A percentile compares a stretch with the other conserved stretches of the same genome.
phyloP scores from a whole-genome alignment of 2,113 vertebrate genomes.

The Strix aluco region DNA sequence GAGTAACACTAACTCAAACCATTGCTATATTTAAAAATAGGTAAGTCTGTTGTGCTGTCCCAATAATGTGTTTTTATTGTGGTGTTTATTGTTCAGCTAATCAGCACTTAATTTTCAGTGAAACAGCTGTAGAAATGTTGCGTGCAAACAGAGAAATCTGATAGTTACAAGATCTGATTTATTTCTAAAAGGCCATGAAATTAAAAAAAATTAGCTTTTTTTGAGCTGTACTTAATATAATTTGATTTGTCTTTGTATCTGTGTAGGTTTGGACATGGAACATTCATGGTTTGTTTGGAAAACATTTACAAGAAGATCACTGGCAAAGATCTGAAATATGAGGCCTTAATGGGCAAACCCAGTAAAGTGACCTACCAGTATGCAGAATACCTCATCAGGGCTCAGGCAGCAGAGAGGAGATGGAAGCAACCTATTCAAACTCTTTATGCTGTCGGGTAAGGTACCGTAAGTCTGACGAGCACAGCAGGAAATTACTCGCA shows the following conservation, averaged over 20 bases:
- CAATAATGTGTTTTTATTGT: not conserved
- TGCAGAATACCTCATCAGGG: constrained; percentile 83
- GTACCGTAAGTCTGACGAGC: accelerated
- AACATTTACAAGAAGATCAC: constrained; percentile 89
- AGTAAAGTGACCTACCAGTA: constrained; percentile 87
- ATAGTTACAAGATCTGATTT: not conserved
- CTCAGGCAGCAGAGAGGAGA: constrained; percentile 74
- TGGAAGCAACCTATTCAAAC: constrained; percentile 77
- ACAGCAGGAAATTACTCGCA: not conserved
- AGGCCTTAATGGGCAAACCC: constrained; percentile 86
- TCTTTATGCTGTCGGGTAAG: constrained; percentile 88
- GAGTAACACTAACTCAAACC: not conserved
- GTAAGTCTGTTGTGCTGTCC: not conserved
- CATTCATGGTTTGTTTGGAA: constrained; percentile 89
- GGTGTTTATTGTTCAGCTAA: not conserved
- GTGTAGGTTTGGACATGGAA: constrained; percentile 86
- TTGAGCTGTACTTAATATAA: not conserved
- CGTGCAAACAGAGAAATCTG: not conserved
- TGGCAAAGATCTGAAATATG: constrained; percentile 83
- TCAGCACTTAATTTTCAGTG: not conserved
- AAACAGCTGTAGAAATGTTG: not conserved
- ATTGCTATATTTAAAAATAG: not conserved
- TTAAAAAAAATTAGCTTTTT: not conserved
- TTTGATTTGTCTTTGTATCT: not conserved
- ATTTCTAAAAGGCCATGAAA: not conserved